Conservation (phyloP, 2,113 vertebrate species). For the Willisornis vidua region DNA sequence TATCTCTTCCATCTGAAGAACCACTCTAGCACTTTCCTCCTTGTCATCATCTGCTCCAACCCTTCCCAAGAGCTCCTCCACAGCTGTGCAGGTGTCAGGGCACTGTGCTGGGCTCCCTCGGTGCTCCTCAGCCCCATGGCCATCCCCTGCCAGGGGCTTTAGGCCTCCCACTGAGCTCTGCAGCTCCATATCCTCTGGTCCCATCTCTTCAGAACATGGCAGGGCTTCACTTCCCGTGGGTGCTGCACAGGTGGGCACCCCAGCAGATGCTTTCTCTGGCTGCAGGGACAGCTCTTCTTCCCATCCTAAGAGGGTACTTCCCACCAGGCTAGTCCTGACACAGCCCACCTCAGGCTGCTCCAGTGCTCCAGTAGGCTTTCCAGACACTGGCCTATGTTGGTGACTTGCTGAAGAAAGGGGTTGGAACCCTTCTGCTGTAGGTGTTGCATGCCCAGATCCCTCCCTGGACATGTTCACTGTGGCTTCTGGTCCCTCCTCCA, state of each 20-base stretch:
- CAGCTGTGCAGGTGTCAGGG: neutral
- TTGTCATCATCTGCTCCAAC: neutral
- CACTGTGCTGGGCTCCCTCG: neutral
- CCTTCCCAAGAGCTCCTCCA: neutral
- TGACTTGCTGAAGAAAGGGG: neutral
- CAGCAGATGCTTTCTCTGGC: neutral
- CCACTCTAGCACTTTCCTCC: neutral
- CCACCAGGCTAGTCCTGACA: neutral
- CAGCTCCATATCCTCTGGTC: neutral
- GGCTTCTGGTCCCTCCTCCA: neutral
- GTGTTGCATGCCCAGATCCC: fast-evolving
- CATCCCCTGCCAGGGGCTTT: neutral
- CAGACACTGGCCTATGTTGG: neutral
- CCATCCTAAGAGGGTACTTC: neutral
- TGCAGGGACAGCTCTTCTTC: neutral
- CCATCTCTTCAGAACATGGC: neutral
- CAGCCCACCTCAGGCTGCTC: neutral
- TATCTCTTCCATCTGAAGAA: slow-evolving; percentile 71
- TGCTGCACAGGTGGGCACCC: neutral
- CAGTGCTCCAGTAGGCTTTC: neutral
- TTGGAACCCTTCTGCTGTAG: neutral
- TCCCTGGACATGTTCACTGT: neutral
- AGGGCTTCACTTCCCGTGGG: neutral
- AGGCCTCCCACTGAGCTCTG: neutral
- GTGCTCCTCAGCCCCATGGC: neutral